Percentiles rank a stretch among this genome's conserved stretches.
Evolutionary conservation across 2,888 invertebrate species (phyloP).

Genomic region (Lasioglossum vierecki): DNA sequence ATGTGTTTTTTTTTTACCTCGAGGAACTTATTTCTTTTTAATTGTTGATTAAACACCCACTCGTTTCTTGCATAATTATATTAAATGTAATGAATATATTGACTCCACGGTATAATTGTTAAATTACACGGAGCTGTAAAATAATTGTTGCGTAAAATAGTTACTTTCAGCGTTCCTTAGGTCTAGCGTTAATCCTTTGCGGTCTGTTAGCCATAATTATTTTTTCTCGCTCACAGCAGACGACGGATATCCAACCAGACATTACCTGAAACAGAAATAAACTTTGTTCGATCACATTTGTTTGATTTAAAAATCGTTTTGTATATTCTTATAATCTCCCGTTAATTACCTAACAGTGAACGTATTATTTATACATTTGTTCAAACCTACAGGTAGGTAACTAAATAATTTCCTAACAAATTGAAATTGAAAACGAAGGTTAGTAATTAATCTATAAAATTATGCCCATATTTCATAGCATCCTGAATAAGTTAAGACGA

Average conservation of each 20-base stretch:
- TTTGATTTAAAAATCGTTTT: neutral
- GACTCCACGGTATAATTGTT: neutral
- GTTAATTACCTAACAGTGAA: too few relatives aligned
- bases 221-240: neutral
- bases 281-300: neutral
- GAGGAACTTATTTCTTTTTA: too few relatives aligned
- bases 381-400: too few relatives aligned
- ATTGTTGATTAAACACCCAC: too few relatives aligned
- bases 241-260: neutral
- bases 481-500: conserved; percentile 29
- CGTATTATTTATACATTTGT: neutral
- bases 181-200: neutral
- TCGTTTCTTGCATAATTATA: too few relatives aligned
- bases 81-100: too few relatives aligned
- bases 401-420: too few relatives aligned
- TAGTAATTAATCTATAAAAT: conserved; percentile 2
- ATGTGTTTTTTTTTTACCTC: too few relatives aligned
- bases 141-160: neutral
- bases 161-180: neutral
- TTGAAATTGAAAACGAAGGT: too few relatives aligned
- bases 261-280: neutral
- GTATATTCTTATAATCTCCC: neutral
- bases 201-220: neutral
- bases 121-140: neutral
- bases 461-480: conserved; percentile 1